Evolutionary conservation across 1,140 invertebrate genomes (phyloP), one percentile per base, ranked within the genome.

Genomic region (Bombus balteatus): DNA sequence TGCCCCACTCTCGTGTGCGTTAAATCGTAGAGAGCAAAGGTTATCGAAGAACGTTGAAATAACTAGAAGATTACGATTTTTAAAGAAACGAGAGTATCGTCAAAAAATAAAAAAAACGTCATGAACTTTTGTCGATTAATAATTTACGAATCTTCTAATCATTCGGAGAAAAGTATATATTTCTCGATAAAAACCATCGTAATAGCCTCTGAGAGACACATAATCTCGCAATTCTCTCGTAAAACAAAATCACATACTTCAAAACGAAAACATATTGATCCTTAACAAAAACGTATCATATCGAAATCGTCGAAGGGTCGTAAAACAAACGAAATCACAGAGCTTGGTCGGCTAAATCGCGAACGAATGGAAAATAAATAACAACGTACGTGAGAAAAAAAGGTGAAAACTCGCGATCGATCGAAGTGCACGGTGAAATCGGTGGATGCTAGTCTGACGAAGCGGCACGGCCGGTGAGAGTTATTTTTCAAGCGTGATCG

Each of bases 371-470:
- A 83, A 59, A 83, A 71, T 84, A 79, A 84, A 84, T 62, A 79
- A 78, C 10, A 18, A n/a, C 12, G 37, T 41, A n/a, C n/a, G 34
- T 22, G 32, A 34, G 15, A 34, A 22, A 22, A 22, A 34, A 25
- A 4, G 41, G 47, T 39, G 25, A 71, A 84, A 68, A 68, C 47
- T 28, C 39, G 18, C 75, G 53, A 84, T 71, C 66, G 82, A 84
- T 71, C 75, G 82, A 70, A 43, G 47, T 59, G 77, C 82, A 28
- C 75, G 82, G 47, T 25, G 74, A 83, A 77, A 82, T 71, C 22
- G 70, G 18, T 70, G 70, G 18, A 66, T 15, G 32, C 25, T 25
- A n/a, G 12, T 62, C 41, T 62, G 59, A 62, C 59, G 59, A 62
- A 62, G 59, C 28, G 28, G 28, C 39, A 73, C 57, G 32, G 53